phyloP scores from a whole-genome alignment of 2,113 vertebrate species.

The Oncorhynchus nerka region DNA sequence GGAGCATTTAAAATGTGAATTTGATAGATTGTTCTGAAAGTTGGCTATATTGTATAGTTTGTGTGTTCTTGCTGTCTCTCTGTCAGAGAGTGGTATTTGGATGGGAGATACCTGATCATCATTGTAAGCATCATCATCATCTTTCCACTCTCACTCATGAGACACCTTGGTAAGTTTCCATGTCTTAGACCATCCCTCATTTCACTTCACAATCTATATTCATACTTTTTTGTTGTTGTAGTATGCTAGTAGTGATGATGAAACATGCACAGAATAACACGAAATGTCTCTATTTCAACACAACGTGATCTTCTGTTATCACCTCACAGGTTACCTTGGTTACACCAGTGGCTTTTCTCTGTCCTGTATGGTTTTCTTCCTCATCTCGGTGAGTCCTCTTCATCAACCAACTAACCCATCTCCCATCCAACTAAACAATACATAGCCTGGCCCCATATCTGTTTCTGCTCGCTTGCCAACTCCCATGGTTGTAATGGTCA shows the following conservation, averaged over 20 bases:
- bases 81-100: slow-evolving; percentile 79
- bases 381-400: slow-evolving; percentile 78
- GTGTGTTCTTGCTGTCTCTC: slow-evolving; percentile 11
- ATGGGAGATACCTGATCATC: slow-evolving; percentile 81
- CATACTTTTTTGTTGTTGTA: background rate
- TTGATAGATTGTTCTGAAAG: no score
- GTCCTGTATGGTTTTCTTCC: slow-evolving; percentile 88
- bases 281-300: background rate
- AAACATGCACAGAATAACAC: background rate
- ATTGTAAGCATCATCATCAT: slow-evolving; percentile 78
- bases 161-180: slow-evolving; percentile 77
- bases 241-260: background rate
- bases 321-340: slow-evolving; percentile 80
- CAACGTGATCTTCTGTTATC: background rate
- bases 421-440: background rate
- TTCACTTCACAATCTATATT: background rate
- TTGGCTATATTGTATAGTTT: background rate
- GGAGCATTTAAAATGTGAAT: background rate
- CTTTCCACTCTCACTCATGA: slow-evolving; percentile 84
- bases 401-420: background rate
- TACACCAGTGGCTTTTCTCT: slow-evolving; percentile 89
- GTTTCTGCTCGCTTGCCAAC: background rate
- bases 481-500: no score
- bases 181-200: background rate
- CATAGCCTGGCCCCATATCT: no score